Evolutionary conservation across 2,797 vertebrate genomes (phyloP).

Genomic region (Lepilemur septentrionalis): DNA sequence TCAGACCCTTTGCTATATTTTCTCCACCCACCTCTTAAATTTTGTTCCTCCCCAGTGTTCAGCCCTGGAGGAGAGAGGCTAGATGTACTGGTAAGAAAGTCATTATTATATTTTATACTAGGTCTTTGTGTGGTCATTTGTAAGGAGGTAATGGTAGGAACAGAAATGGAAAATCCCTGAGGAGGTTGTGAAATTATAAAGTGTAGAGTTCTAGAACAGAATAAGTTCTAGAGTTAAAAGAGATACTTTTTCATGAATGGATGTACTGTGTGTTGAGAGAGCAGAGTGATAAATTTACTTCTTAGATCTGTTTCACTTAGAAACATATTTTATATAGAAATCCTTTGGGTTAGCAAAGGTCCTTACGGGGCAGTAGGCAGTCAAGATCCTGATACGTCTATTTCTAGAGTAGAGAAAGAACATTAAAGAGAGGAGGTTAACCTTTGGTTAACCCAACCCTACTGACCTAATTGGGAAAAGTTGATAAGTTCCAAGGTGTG

Average conservation of each 20-base stretch:
- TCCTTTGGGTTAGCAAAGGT: neutral
- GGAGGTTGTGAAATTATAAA: neutral
- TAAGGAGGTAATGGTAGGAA: neutral
- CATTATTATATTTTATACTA: neutral
- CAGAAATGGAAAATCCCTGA: neutral
- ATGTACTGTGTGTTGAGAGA: neutral
- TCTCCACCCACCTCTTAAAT: neutral
- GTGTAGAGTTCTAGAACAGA: neutral
- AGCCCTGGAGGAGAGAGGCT: neutral
- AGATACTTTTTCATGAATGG: neutral
- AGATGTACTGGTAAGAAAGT: neutral
- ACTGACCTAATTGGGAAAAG: neutral
- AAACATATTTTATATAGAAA: neutral
- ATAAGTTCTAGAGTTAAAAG: neutral
- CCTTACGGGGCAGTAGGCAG: neutral
- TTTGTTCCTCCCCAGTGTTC: neutral
- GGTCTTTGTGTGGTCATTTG: neutral
- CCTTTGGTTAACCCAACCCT: neutral
- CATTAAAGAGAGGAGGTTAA: neutral
- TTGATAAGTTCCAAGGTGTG: neutral
- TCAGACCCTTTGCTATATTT: neutral
- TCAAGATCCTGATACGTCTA: neutral
- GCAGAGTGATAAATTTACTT: neutral
- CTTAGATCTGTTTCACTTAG: slow-evolving; percentile 11
- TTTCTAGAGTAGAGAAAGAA: slow-evolving; percentile 6